phyloP scores from a whole-genome alignment of 53 echinoderm and acorn worm species.

The Zoroaster sp. region DNA sequence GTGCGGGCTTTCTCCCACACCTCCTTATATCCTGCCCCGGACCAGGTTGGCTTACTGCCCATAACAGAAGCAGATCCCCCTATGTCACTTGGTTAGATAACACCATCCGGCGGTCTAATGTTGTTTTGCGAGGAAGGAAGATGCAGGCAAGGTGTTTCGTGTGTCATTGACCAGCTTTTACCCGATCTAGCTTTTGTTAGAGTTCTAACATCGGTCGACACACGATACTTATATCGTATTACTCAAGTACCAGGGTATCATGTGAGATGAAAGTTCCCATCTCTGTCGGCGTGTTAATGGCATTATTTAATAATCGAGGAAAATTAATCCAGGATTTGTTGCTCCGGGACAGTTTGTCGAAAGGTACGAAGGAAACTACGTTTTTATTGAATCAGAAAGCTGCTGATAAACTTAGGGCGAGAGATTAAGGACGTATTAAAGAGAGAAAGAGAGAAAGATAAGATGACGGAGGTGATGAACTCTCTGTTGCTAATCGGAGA shows the following conservation, averaged over 20 bases:
- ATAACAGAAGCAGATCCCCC: neutral
- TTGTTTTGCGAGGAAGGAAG: neutral
- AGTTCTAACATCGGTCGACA: neutral
- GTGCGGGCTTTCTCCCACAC: constrained; percentile 14
- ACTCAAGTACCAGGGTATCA: neutral
- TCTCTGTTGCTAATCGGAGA: neutral
- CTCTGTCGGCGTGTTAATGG: constrained; percentile 31
- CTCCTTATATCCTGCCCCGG: neutral
- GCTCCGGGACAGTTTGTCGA: constrained; percentile 38
- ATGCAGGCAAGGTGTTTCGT: neutral
- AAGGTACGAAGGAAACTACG: neutral
- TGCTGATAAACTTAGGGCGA: constrained; percentile 21
- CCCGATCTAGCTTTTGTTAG: constrained; percentile 5
- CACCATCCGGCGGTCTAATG: neutral
- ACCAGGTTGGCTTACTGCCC: neutral
- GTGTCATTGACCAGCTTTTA: constrained; percentile 23
- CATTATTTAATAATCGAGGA: constrained; percentile 47
- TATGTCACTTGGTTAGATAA: constrained; percentile 39
- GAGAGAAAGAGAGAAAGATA: neutral
- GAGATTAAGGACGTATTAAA: constrained; percentile 38
- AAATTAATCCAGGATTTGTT: constrained; percentile 33
- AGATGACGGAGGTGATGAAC: neutral
- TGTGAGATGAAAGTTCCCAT: neutral
- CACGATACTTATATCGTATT: neutral
- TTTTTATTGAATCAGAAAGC: constrained; percentile 38